Percentiles rank a stretch among this genome's conserved stretches.
phyloP scores from a whole-genome alignment of 2,888 invertebrate genomes.

The Amiota mariae region DNA sequence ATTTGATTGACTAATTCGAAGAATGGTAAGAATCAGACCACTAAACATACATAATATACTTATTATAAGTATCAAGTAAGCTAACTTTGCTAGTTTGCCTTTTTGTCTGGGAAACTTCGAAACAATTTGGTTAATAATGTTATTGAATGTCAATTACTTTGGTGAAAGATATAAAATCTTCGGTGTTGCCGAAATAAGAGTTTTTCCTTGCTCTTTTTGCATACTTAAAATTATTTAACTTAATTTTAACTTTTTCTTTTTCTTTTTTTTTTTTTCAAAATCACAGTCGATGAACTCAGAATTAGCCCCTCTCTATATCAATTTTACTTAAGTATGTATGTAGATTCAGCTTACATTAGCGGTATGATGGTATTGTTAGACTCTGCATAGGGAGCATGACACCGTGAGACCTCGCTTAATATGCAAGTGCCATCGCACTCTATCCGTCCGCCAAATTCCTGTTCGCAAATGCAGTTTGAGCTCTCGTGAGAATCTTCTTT shows the following conservation, averaged over 20 bases:
- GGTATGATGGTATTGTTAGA: neutral
- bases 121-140: too few species aligned
- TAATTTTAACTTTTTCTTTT: neutral
- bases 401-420: conserved; percentile 64
- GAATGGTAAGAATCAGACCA: too few species aligned
- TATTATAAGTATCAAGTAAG: too few species aligned
- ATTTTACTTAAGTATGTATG: too few species aligned
- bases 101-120: too few species aligned
- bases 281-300: neutral
- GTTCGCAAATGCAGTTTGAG: conserved; percentile 63
- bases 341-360: neutral
- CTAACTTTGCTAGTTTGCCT: too few species aligned
- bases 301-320: neutral
- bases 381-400: conserved; percentile 22
- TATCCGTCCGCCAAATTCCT: conserved; percentile 63
- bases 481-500: conserved; percentile 45
- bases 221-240: neutral
- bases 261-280: neutral
- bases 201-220: neutral
- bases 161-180: too few species aligned
- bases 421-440: conserved; percentile 68
- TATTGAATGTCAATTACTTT: too few species aligned
- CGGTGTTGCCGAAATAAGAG: too few species aligned
- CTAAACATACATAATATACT: too few species aligned
- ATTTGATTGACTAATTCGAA: too few species aligned